Conservation (phyloP, 2,888 invertebrate species). For the Polia nebulosa region DNA sequence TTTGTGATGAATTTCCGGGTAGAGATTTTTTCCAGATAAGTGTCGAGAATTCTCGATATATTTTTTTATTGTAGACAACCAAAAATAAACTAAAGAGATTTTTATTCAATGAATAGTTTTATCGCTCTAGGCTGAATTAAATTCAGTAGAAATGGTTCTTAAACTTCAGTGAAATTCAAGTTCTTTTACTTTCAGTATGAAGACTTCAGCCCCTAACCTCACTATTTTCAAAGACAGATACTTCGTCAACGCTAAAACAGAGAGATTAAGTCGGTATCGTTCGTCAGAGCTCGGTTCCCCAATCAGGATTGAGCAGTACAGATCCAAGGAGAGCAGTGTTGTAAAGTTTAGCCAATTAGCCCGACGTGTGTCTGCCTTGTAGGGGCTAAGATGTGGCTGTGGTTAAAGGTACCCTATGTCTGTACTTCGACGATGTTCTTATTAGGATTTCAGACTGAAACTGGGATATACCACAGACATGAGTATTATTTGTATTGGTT, state of each 20-base stretch:
- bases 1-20: neutral
- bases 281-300: conserved; percentile 30
- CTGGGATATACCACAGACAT: conserved; percentile 5
- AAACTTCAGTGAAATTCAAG: no score
- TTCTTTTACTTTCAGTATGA: neutral
- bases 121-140: neutral
- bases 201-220: neutral
- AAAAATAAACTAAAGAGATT: neutral
- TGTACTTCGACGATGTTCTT: conserved; percentile 9
- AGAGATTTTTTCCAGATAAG: neutral
- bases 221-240: neutral
- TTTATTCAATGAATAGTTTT: neutral
- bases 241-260: conserved; percentile 18
- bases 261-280: conserved; percentile 31
- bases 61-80: neutral
- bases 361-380: conserved; percentile 26
- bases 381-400: conserved; percentile 16
- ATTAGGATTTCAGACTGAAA: conserved; percentile 10
- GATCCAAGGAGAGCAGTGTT: conserved; percentile 41
- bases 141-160: neutral
- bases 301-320: conserved; percentile 28
- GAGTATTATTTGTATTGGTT: neutral
- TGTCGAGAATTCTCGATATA: neutral
- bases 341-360: conserved; percentile 60
- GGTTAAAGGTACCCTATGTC: conserved; percentile 9